These are phyloP conservation scores for Cephus cinctus DNA, from an alignment of 1,140 invertebrate species.

Conservation along the genomic window DNA sequence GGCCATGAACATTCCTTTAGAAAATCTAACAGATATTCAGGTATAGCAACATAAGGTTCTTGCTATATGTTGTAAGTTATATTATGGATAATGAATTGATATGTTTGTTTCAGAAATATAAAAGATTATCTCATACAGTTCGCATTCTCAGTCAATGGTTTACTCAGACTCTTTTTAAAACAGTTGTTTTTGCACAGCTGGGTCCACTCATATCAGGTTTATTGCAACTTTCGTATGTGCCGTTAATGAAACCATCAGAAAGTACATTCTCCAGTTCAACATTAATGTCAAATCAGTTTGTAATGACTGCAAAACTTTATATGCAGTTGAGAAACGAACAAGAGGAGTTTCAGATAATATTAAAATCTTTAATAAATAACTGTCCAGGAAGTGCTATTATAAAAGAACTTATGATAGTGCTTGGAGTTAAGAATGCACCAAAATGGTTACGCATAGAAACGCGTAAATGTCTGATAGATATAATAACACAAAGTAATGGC, in stretches of 20 bases:
- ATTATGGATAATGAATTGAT: slow-evolving; percentile 2
- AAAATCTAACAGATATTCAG: slow-evolving; percentile 31
- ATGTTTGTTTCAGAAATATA: slow-evolving; percentile 46
- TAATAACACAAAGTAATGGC: slow-evolving; percentile 61
- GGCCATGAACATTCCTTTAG: slow-evolving; percentile 24
- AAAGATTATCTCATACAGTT: slow-evolving; percentile 38
- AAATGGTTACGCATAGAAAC: slow-evolving; percentile 65
- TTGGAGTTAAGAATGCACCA: slow-evolving; percentile 60
- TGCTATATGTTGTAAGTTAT: not conserved
- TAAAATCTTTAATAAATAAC: slow-evolving; percentile 58
- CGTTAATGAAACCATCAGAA: slow-evolving; percentile 59
- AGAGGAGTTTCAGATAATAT: slow-evolving; percentile 54
- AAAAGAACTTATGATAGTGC: slow-evolving; percentile 69
- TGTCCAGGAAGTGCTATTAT: slow-evolving; percentile 64
- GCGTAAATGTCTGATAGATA: slow-evolving; percentile 60
- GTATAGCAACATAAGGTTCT: slow-evolving; percentile 17
- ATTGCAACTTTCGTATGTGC: slow-evolving; percentile 69
- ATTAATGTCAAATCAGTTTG: slow-evolving; percentile 19
- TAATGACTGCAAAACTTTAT: slow-evolving; percentile 54
- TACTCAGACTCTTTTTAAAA: slow-evolving; percentile 42
- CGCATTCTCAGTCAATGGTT: slow-evolving; percentile 44
- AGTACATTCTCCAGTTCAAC: not conserved
- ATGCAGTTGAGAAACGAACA: slow-evolving; percentile 55
- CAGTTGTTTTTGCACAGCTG: slow-evolving; percentile 46
- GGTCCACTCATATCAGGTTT: slow-evolving; percentile 63